phyloP scores from a whole-genome alignment of 2,888 invertebrate genomes.

The Philereme vetulata region DNA sequence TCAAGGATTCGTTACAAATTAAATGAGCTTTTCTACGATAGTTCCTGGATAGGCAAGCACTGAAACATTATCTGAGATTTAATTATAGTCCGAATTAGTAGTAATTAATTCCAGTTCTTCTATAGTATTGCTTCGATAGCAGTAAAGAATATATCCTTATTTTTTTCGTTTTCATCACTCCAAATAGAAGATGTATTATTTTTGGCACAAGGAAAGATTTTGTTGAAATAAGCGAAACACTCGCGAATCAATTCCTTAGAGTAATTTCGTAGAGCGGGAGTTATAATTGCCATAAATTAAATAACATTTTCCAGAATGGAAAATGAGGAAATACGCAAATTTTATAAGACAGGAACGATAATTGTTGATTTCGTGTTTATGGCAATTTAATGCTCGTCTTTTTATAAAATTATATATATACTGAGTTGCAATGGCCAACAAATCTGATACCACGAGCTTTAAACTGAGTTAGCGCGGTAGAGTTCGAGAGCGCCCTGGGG shows the following conservation, averaged over 20 bases:
- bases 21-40: too few species aligned
- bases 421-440: conserved; percentile 25
- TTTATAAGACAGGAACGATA: conserved; percentile 63
- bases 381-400: neutral
- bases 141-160: too few species aligned
- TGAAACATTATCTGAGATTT: too few species aligned
- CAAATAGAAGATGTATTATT: conserved; percentile 42
- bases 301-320: conserved; percentile 80
- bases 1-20: too few species aligned
- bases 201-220: conserved; percentile 67
- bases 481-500: conserved; percentile 23
- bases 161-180: neutral
- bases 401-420: conserved; percentile 8
- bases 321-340: conserved; percentile 70
- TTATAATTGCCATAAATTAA: conserved; percentile 82
- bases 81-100: too few species aligned
- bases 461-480: conserved; percentile 26
- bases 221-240: conserved; percentile 69
- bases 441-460: conserved; percentile 25
- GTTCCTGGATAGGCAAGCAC: too few species aligned
- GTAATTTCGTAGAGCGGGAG: conserved; percentile 81
- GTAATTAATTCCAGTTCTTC: too few species aligned
- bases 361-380: conserved; percentile 48
- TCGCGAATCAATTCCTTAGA: conserved; percentile 75
- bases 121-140: too few species aligned